These are phyloP conservation scores for Himalopsyche anomala DNA, from an alignment of 2,888 invertebrate species.

Conservation along the genomic window DNA sequence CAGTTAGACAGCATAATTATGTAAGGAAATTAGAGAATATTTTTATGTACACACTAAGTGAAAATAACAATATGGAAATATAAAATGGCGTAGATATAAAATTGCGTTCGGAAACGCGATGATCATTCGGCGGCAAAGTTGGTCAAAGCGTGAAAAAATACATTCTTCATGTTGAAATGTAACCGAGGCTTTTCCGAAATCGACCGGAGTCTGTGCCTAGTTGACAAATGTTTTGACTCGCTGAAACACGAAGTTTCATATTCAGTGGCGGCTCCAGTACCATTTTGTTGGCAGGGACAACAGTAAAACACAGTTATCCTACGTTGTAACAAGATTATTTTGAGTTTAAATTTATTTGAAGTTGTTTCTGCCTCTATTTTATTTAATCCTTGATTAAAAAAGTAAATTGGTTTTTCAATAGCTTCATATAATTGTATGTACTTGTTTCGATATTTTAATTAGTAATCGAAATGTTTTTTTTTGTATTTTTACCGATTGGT, in stretches of 20 bases:
- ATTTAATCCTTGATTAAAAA: too few relatives aligned
- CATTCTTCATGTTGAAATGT: slow-evolving; percentile 29
- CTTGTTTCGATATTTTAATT: too few relatives aligned
- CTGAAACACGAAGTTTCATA: not conserved
- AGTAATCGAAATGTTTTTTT: too few relatives aligned
- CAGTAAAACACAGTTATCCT: too few relatives aligned
- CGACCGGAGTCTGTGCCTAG: slow-evolving; percentile 12
- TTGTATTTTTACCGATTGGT: too few relatives aligned
- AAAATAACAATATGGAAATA: not conserved
- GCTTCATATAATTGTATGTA: too few relatives aligned
- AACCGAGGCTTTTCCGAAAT: slow-evolving; percentile 31
- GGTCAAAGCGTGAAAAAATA: slow-evolving; percentile 39
- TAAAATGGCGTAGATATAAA: slow-evolving; percentile 39
- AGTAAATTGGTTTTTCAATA: too few relatives aligned
- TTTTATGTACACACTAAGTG: not conserved
- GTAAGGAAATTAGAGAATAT: slow-evolving; percentile 31
- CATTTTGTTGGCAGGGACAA: too few relatives aligned
- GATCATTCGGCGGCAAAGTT: slow-evolving; percentile 31
- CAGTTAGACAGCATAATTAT: not conserved
- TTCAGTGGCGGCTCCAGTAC: too few relatives aligned
- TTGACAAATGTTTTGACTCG: slow-evolving; percentile 36
- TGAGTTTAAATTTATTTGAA: too few relatives aligned
- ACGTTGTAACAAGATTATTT: too few relatives aligned
- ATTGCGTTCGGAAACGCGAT: slow-evolving; percentile 43
- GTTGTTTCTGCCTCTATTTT: too few relatives aligned